Evolutionary conservation across 2,888 invertebrate genomes (phyloP).

Genomic region (Portevinia maculata): DNA sequence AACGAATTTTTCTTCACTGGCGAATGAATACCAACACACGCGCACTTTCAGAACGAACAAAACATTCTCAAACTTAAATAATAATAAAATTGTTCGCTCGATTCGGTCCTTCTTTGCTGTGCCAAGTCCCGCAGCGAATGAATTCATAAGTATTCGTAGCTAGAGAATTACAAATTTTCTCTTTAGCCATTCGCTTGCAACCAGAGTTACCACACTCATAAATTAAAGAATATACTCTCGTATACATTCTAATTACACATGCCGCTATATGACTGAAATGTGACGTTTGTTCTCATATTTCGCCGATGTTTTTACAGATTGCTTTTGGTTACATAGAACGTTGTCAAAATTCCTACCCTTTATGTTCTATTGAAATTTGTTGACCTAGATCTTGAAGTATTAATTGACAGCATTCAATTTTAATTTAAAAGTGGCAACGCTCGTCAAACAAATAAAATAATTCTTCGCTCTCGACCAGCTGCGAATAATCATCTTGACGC

Average conservation of each 20-base stretch:
- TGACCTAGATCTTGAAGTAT: too few species aligned
- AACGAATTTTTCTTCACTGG: background rate
- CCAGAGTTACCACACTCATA: background rate
- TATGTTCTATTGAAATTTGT: too few species aligned
- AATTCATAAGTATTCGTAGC: background rate
- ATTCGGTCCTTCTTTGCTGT: background rate
- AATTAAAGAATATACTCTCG: background rate
- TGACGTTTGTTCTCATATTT: too few species aligned
- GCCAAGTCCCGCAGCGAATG: background rate
- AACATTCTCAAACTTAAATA: background rate
- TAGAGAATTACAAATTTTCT: background rate
- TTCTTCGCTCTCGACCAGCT: background rate
- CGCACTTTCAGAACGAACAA: background rate
- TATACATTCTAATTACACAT: too few species aligned
- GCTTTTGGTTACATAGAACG: too few species aligned
- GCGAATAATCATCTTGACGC: background rate
- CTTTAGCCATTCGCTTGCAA: slow-evolving; percentile 24
- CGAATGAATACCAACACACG: background rate
- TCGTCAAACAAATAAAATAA: background rate
- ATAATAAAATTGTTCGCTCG: background rate
- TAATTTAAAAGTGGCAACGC: background rate
- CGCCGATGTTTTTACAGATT: too few species aligned
- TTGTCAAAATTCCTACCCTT: too few species aligned
- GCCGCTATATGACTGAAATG: too few species aligned
- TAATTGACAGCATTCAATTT: too few species aligned